Evolutionary conservation across 2,113 vertebrate genomes (phyloP).

Genomic region (Sceloporus undulatus): DNA sequence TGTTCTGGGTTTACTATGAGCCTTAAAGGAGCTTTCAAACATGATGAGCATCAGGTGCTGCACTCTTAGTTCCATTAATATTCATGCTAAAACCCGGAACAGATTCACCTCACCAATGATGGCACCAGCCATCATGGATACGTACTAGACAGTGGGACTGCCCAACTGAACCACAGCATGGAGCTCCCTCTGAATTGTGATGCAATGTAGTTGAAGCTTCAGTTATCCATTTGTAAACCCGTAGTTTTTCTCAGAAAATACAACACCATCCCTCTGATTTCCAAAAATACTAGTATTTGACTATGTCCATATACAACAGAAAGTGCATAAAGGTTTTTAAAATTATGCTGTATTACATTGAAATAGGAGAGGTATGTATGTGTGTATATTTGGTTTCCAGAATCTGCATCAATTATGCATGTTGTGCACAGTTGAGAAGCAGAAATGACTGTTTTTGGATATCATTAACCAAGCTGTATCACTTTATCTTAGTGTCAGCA

Average conservation of each 20-base stretch:
- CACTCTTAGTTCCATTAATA: too few species aligned
- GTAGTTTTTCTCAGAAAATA: constrained; percentile 43
- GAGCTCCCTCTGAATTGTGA: too few species aligned
- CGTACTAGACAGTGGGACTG: too few species aligned
- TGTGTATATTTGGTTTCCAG: constrained; percentile 65
- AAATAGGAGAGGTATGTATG: constrained; percentile 59
- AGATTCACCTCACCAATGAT: too few species aligned
- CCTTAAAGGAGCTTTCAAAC: too few species aligned
- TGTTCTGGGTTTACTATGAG: too few species aligned
- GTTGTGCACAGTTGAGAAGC: constrained; percentile 61
- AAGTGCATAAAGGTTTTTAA: constrained; percentile 56
- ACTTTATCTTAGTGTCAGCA: constrained; percentile 75
- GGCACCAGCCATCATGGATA: too few species aligned
- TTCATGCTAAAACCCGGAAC: too few species aligned
- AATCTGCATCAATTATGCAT: constrained; percentile 77
- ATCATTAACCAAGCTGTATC: constrained; percentile 71
- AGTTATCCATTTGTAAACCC: not conserved
- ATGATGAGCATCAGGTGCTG: too few species aligned
- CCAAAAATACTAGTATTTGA: not conserved
- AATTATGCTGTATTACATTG: constrained; percentile 58
- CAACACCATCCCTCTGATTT: constrained; percentile 20
- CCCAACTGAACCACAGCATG: too few species aligned
- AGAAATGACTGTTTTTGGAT: constrained; percentile 75
- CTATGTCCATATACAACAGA: constrained; percentile 49
- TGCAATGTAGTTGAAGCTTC: too few species aligned